phyloP scores from a whole-genome alignment of 2,888 invertebrate genomes.

The Alentia gelatinosa region DNA sequence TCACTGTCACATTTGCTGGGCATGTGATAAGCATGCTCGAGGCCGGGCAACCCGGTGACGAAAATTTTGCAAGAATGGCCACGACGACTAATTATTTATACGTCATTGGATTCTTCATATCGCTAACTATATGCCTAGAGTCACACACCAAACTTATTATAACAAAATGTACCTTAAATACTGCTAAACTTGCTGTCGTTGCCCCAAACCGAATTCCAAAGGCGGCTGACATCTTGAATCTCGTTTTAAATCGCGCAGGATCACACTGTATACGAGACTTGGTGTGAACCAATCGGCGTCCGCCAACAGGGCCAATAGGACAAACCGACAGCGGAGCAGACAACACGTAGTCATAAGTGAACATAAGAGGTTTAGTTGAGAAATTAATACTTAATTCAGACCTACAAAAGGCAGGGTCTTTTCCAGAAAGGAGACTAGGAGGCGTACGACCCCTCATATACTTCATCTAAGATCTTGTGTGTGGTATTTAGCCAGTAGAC shows the following conservation, averaged over 20 bases:
- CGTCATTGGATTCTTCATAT: neutral
- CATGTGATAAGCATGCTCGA: neutral
- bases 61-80: neutral
- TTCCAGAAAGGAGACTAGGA: too few species aligned
- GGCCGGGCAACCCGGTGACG: neutral
- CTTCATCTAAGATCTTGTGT: too few species aligned
- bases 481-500: neutral
- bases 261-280: neutral
- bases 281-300: slow-evolving; percentile 87
- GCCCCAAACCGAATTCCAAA: slow-evolving; percentile 66
- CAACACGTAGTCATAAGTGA: slow-evolving; percentile 70
- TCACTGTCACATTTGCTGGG: neutral
- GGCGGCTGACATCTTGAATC: slow-evolving; percentile 61
- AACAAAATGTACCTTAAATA: slow-evolving; percentile 63
- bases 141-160: too few species aligned
- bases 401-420: too few species aligned
- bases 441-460: too few species aligned
- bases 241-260: neutral
- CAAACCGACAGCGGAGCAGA: slow-evolving; percentile 60
- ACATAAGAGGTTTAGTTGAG: too few species aligned
- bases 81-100: neutral
- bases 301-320: slow-evolving; percentile 86
- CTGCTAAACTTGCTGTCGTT: slow-evolving; percentile 63
- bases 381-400: too few species aligned
- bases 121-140: neutral